Conservation (phyloP, 92 coral and sea anemone species). For the Porites cylindrica region DNA sequence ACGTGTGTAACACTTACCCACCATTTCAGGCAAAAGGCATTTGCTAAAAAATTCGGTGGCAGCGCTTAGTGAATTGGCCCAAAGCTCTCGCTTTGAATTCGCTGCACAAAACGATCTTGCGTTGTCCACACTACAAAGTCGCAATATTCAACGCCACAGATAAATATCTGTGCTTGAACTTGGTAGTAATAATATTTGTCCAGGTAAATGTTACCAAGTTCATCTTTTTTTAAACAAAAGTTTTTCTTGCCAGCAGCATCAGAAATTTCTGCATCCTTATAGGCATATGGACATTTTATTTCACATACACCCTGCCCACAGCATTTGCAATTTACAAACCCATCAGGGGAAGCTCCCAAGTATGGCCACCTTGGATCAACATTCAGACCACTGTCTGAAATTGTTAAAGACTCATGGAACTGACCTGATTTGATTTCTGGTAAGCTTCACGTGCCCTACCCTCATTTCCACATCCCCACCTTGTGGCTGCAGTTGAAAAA, state of each 20-base stretch:
- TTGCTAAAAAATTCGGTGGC: constrained; percentile 38
- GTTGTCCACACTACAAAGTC: constrained; percentile 68
- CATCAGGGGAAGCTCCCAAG: constrained; percentile 68
- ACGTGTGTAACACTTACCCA: constrained; percentile 62
- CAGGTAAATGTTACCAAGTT: constrained; percentile 14
- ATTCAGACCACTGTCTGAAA: constrained; percentile 64
- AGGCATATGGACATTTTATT: constrained; percentile 65
- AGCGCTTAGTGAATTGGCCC: constrained; percentile 34
- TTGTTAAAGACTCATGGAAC: constrained; percentile 44
- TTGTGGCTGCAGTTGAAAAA: constrained; percentile 53
- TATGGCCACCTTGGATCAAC: constrained; percentile 52
- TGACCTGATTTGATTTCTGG: constrained; percentile 43
- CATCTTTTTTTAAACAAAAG: constrained; percentile 30
- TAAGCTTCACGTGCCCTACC: constrained; percentile 52
- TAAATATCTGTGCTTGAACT: constrained; percentile 44
- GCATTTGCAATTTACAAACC: constrained; percentile 58
- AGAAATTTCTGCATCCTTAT: constrained; percentile 20
- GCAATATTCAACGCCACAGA: constrained; percentile 45
- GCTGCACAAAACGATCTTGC: constrained; percentile 33
- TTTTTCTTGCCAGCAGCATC: constrained; percentile 25
- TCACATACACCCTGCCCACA: constrained; percentile 59
- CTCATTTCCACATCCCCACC: constrained; percentile 37
- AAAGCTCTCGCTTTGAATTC: constrained; percentile 51
- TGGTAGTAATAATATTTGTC: constrained; percentile 40
- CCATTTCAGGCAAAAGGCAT: constrained; percentile 64